Evolutionary conservation across 2,888 invertebrate species (phyloP).

Genomic region (Philereme vetulata): DNA sequence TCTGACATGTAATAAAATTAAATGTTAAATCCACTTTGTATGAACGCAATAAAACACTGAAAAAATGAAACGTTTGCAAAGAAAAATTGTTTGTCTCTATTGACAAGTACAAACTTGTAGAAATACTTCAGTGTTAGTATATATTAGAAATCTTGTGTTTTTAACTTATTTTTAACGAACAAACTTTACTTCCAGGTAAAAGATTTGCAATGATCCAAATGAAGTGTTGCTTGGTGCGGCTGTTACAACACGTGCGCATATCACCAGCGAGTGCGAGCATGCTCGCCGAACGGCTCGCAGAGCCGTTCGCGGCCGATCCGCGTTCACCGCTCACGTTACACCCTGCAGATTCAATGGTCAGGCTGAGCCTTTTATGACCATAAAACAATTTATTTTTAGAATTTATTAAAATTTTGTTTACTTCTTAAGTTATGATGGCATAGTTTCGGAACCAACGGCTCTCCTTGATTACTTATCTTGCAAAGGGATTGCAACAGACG

Average conservation of each 20-base stretch:
- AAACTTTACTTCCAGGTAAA: conserved; percentile 59
- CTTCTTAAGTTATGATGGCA: no score
- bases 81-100: no score
- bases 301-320: conserved; percentile 67
- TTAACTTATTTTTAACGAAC: background rate
- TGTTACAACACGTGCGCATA: conserved; percentile 58
- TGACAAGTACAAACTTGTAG: no score
- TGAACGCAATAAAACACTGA: no score
- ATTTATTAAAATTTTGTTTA: background rate
- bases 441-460: no score
- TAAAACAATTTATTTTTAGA: conserved; percentile 4
- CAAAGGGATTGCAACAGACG: no score
- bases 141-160: no score
- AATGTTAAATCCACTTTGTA: no score
- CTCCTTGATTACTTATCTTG: no score
- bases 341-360: conserved; percentile 65
- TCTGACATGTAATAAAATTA: no score
- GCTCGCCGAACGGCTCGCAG: conserved; percentile 45
- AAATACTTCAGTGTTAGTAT: no score
- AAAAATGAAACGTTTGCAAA: no score
- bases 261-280: conserved; percentile 48
- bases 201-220: conserved; percentile 76
- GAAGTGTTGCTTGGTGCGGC: conserved; percentile 69
- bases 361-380: conserved; percentile 65
- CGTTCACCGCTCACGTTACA: conserved; percentile 71